Evolutionary conservation across 64 coral and sea anemone genomes (phyloP), one percentile per base, ranked within the genome.

Genomic region (Actinia tenebrosa): DNA sequence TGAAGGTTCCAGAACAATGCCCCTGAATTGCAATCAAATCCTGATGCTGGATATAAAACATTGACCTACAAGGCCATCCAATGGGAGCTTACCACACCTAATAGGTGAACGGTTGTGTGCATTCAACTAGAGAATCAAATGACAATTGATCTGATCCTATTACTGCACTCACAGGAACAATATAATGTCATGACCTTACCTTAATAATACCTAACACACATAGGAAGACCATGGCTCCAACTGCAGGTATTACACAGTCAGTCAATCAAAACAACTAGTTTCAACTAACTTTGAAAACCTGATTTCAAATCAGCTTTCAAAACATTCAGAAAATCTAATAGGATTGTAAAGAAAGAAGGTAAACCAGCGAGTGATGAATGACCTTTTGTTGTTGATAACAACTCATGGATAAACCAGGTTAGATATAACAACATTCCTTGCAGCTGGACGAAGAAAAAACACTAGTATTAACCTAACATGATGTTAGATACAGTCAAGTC

Each of bases 1-100:
- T 81, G 79, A 81, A 81, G 19, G 79, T 81, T 81, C 79, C 45
- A 81, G 79, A 81, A 81, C 79, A 81, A 81, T 81, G 79, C 79
- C n/a, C 16, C 19, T 81, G 11, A 53, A 16, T 50, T 81, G 45
- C 79, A 81, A 81, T 22, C 45, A 44, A 81, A 53, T 45, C 44
- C 50, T 20, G 4, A 81, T 15, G 79, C n/a, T 10, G 44, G 11
- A 44, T 81, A 79, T 14, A 7, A 79, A 11, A 5, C 45, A 3
- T 53, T 81, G 79, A 81, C 79, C 79, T 81, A 50, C 27, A 81
- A 20, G 6, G 44, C 50, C 17, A 3, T 50, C 79, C 79, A 81
- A 81, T 81, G 16, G 20, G 50, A 81, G n/a, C 18, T 7, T 7
- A 81, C 79, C 79, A 81, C 79, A 81, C 79, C 79, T 81, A 81